Evolutionary conservation across 2,797 vertebrate species (phyloP), one percentile per base, ranked within the genome.

Genomic region (Aphelocoma californica): DNA sequence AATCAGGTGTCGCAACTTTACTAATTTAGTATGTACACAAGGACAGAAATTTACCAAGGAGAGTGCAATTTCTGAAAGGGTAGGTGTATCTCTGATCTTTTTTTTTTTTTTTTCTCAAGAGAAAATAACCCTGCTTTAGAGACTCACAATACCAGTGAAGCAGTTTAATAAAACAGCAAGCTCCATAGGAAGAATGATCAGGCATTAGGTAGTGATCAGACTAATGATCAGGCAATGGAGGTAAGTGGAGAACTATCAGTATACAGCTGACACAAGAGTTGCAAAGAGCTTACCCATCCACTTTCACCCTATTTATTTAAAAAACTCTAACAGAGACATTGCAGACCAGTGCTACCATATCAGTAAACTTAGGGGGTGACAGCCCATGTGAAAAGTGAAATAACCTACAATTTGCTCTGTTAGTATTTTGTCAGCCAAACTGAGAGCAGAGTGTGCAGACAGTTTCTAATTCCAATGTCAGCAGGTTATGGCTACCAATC

Each of bases 401-500:
- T 93, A 97, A 93, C 82, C 82, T 90, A 38, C 77, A 92, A 97
- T 97, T 97, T 97, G 25, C 92, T 95, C 95, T 79, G 91, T 91
- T 96, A 91, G 70, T 72, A 92, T 85, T 97, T 96, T 91, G 78
- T 92, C 88, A 96, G 92, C 74, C 92, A 89, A 95, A 94, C 42
- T 81, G 85, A 92, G 88, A 95, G 57, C 53, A 83, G 71, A 85
- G 56, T 80, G 69, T 62, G 56, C 85, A 95, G 60, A 69, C 48
- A 77, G 72, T 95, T 96, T 96, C 94, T 95, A 95, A 96, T 97
- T 95, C 90, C 65, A 87, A 53, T 92, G 92, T 50, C 96, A 97
- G 96, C 92, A 96, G 93, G 95, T 88, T 97, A 88, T 82, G 82
- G 74, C 90, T 58, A 91, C 82, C 82, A 88, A 64, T 94, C 86